Conservation (phyloP, 2,797 vertebrate species). For the Oceanodroma leucorhoa region DNA sequence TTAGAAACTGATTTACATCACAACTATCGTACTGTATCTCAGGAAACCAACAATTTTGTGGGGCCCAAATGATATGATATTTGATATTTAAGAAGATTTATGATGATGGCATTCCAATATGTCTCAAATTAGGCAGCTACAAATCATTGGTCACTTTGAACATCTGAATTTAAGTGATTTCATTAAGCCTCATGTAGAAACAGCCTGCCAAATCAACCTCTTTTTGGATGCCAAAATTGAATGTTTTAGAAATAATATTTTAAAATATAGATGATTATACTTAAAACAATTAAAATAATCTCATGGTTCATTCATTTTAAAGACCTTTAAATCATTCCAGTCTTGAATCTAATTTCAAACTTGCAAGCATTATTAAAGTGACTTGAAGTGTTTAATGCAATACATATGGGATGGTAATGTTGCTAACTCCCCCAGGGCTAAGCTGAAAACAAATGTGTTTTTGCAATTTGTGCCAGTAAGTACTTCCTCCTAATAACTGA, state of each 20-base stretch:
- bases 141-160: neutral
- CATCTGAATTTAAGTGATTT: neutral
- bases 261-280: neutral
- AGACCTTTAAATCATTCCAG: neutral
- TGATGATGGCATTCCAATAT: neutral
- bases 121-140: neutral
- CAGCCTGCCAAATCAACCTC: neutral
- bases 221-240: neutral
- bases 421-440: neutral
- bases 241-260: slow-evolving; percentile 3
- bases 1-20: neutral
- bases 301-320: neutral
- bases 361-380: neutral
- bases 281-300: slow-evolving; percentile 20
- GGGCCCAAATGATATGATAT: neutral
- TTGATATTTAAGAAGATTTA: neutral
- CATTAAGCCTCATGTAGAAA: neutral
- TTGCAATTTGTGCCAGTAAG: neutral
- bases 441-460: neutral
- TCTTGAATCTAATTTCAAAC: neutral
- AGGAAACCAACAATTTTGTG: neutral
- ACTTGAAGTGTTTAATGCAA: neutral
- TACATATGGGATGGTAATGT: neutral
- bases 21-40: neutral
- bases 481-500: neutral